Evolutionary conservation across 2,797 vertebrate genomes (phyloP), one percentile per base, ranked within the genome.

Genomic region (Furcifer pardalis): DNA sequence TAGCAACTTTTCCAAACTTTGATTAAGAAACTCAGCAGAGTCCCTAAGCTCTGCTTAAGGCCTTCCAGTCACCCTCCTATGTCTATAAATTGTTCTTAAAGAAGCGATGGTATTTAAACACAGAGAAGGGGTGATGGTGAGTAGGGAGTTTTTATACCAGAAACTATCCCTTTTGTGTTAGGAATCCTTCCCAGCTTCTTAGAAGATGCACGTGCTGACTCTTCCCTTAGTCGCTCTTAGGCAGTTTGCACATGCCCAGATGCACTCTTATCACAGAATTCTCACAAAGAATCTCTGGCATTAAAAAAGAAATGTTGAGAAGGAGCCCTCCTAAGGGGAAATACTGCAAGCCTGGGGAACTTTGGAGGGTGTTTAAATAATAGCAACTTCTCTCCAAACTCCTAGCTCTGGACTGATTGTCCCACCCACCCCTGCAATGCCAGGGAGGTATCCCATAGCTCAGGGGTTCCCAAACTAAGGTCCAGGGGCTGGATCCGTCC

Each of bases 401-500:
- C 5, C 72, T 27, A 13, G 72, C 25, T 25, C 25, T 15, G 12
- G 10, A 2, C 23, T 9, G 42, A 7, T 12, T 65, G 44, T 23
- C 56, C 63, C 60, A 60, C 82, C 62, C 82, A 49, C 52, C 56
- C 72, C 44, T 13, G 42, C 32, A 37, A 35, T 7, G 63, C 81
- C 72, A 87, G 56, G 63, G 69, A 60, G 13, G 86, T 60, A 60
- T 75, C 23, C n/a, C 7, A n/a, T n/a, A n/a, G n/a, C n/a, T n/a
- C n/a, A n/a, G n/a, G n/a, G n/a, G n/a, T n/a, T n/a, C n/a, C n/a
- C n/a, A n/a, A n/a, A n/a, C n/a, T n/a, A n/a, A n/a, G n/a, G n/a
- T n/a, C n/a, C n/a, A n/a, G n/a, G n/a, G n/a, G n/a, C n/a, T n/a
- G n/a, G n/a, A n/a, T n/a, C n/a, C n/a, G n/a, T n/a, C n/a, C n/a